Percentiles rank a stretch among this genome's conserved stretches.
These are phyloP conservation scores for Dryobates pubescens DNA, from an alignment of 2,797 vertebrate genomes.

Conservation along the genomic window DNA sequence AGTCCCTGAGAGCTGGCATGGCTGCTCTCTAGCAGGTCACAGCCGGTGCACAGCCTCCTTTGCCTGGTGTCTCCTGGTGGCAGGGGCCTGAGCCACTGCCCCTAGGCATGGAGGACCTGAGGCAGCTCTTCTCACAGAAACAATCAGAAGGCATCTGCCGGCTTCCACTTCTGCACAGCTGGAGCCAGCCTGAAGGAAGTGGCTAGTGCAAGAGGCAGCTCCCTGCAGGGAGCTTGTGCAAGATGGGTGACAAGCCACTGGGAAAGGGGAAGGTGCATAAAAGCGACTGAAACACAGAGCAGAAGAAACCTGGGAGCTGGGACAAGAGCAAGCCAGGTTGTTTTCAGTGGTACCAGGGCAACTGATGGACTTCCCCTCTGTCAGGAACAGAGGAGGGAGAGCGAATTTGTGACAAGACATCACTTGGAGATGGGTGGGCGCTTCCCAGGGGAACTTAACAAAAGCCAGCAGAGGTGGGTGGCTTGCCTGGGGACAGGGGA, in stretches of 20 bases:
- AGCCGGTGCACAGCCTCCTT: accelerated
- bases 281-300: accelerated
- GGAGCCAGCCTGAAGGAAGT: accelerated
- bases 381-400: neutral
- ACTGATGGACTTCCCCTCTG: accelerated
- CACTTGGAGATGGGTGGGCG: neutral
- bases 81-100: neutral
- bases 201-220: neutral
- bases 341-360: neutral
- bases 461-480: neutral
- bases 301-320: neutral
- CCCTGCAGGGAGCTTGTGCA: accelerated
- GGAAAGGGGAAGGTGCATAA: neutral
- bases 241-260: accelerated
- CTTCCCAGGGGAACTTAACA: neutral
- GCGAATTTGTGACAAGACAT: neutral
- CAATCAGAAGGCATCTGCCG: accelerated
- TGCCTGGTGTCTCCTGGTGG: accelerated
- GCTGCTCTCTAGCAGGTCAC: neutral
- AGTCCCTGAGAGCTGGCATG: accelerated
- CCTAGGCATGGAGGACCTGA: accelerated
- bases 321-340: neutral
- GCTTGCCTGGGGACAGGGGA: neutral
- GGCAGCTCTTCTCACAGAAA: neutral
- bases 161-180: neutral